A percentile compares a stretch with the other conserved stretches of the same genome.
Conservation (phyloP, 2,113 vertebrate genomes). For the Alexandromys fortis region DNA sequence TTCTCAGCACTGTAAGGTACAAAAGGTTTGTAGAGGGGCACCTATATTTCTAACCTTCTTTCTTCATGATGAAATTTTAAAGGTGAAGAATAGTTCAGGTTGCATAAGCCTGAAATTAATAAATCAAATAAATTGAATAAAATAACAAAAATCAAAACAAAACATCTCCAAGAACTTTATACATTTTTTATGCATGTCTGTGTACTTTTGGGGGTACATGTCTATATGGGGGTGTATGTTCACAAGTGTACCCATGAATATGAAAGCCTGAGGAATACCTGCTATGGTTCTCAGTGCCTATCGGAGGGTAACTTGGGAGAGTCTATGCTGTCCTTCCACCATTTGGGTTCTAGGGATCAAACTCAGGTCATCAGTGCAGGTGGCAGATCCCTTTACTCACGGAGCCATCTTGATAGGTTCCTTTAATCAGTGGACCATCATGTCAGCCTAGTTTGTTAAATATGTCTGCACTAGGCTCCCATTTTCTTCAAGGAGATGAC, state of each 20-base stretch:
- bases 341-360: too few relatives aligned
- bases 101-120: not conserved
- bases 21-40: not conserved
- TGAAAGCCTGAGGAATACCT: not conserved
- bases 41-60: not conserved
- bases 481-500: not conserved
- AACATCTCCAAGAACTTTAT: not conserved
- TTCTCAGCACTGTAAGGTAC: not conserved
- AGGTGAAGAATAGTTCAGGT: not conserved
- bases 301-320: too few relatives aligned
- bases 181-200: not conserved
- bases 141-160: not conserved
- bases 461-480: not conserved
- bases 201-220: not conserved
- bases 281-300: not conserved
- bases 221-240: not conserved
- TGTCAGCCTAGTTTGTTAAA: not conserved
- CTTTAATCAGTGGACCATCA: not conserved
- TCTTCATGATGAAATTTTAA: not conserved
- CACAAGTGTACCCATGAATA: not conserved
- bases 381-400: not conserved
- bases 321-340: not conserved
- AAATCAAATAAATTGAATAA: not conserved
- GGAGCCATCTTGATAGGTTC: not conserved
- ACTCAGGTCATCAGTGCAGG: too few relatives aligned